Percentiles rank a stretch among this genome's conserved stretches.
phyloP scores from a whole-genome alignment of 1,140 invertebrate genomes.

The Fragariocoptes setiger region DNA sequence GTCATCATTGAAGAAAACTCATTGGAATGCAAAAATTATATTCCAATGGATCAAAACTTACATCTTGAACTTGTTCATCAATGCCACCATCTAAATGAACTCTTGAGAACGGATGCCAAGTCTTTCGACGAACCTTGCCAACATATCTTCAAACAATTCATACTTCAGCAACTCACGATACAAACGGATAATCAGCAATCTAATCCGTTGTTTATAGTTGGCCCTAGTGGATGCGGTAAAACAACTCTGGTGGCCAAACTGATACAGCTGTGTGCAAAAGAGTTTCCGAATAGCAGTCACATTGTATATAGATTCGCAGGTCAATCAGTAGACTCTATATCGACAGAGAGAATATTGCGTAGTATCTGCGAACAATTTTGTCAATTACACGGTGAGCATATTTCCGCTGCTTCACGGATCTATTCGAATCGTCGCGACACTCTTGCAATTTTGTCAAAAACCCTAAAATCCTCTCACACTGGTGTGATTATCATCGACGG shows the following conservation, averaged over 20 bases:
- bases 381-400: not conserved
- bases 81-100: not conserved
- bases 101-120: not conserved
- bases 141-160: not conserved
- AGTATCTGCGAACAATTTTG: not conserved
- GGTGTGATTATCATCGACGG: not conserved
- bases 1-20: not conserved
- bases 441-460: not conserved
- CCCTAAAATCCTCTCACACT: not conserved
- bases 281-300: not conserved
- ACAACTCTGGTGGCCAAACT: not conserved
- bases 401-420: not conserved
- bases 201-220: not conserved
- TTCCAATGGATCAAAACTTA: not conserved
- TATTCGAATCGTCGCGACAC: not conserved
- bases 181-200: not conserved
- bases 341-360: not conserved
- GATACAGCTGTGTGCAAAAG: not conserved
- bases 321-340: not conserved
- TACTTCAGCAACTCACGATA: not conserved
- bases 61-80: not conserved
- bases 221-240: not conserved
- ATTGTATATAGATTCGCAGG: not conserved
- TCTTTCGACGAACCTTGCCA: not conserved
- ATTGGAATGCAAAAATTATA: not conserved